Evolutionary conservation across 2,888 invertebrate species (phyloP).

Genomic region (Marronus borbonicus): DNA sequence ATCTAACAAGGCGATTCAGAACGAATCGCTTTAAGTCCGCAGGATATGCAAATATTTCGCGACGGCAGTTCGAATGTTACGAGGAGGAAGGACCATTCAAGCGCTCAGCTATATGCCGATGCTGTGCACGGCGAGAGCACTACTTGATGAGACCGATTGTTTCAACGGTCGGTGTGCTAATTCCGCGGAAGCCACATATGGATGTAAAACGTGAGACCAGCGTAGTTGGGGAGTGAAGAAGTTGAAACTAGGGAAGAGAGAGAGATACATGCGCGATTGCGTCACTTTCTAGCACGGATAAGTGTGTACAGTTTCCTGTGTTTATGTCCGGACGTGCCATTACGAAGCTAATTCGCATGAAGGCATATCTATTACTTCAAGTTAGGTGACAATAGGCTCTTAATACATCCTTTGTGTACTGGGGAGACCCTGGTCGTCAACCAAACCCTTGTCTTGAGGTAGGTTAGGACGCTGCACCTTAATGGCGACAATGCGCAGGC

Average conservation of each 20-base stretch:
- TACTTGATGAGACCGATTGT: conserved; percentile 41
- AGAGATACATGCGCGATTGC: neutral
- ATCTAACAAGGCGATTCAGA: conserved; percentile 37
- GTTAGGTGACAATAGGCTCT: too few species aligned
- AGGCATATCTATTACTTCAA: too few species aligned
- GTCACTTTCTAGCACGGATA: neutral
- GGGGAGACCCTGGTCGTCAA: too few species aligned
- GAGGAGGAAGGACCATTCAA: conserved; percentile 32
- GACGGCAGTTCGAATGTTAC: conserved; percentile 12
- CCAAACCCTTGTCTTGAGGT: too few species aligned
- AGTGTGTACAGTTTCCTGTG: neutral
- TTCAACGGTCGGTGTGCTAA: conserved; percentile 39
- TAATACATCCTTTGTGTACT: too few species aligned
- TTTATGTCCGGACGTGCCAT: neutral
- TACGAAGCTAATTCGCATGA: too few species aligned
- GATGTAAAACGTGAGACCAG: conserved; percentile 14
- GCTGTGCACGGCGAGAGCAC: neutral
- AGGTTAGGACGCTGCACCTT: too few species aligned
- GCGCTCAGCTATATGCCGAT: conserved; percentile 10
- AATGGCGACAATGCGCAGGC: too few species aligned
- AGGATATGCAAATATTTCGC: conserved; percentile 25
- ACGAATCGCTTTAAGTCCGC: conserved; percentile 32
- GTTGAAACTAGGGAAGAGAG: neutral
- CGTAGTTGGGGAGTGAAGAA: neutral
- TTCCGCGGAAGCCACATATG: conserved; percentile 38